Percentiles rank a stretch among this genome's conserved stretches.
These are phyloP conservation scores for Acipenser oxyrinchus DNA, from an alignment of 2,797 vertebrate species.

Conservation along the genomic window DNA sequence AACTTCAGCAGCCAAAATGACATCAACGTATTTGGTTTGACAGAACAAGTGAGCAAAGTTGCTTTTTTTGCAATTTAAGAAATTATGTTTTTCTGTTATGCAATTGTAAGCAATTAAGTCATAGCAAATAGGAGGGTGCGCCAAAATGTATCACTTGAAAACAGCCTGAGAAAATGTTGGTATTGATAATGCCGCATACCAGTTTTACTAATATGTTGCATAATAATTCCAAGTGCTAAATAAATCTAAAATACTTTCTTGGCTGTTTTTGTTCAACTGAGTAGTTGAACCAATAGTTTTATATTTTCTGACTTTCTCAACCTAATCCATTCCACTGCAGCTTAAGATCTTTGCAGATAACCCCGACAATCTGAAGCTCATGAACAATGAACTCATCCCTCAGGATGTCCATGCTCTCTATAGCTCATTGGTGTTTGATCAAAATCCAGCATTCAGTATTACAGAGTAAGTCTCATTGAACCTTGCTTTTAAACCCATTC, in stretches of 20 bases:
- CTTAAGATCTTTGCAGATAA: conserved; percentile 50
- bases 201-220: too few species aligned
- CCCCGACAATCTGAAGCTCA: conserved; percentile 45
- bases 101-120: background rate
- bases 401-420: conserved; percentile 42
- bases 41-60: background rate
- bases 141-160: background rate
- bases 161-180: background rate
- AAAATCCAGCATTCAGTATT: conserved; percentile 49
- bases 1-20: conserved; percentile 44
- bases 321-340: conserved; percentile 23
- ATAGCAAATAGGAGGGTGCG: background rate
- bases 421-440: conserved; percentile 41
- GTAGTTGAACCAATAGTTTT: background rate
- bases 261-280: background rate
- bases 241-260: background rate
- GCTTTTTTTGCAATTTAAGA: background rate
- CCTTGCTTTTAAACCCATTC: background rate
- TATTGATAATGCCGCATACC: too few species aligned
- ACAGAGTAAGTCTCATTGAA: conserved; percentile 42
- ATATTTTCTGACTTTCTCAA: background rate
- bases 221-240: too few species aligned
- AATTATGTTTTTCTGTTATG: background rate
- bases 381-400: conserved; percentile 31
- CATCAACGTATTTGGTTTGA: conserved; percentile 42